Evolutionary conservation across 2,797 vertebrate genomes (phyloP), one percentile per base, ranked within the genome.

Genomic region (Enteromius radiatus): DNA sequence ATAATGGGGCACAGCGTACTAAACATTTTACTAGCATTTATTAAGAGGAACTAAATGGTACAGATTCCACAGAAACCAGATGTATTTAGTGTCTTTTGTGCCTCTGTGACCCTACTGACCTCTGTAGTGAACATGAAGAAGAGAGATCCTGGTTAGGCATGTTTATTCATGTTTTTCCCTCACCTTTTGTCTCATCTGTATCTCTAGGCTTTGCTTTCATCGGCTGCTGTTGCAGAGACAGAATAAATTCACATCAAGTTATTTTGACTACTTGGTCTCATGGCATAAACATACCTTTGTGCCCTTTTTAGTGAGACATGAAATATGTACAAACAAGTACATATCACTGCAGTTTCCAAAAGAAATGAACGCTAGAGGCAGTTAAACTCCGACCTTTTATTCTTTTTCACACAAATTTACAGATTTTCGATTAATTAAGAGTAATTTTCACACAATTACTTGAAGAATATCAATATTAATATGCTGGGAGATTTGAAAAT

Each of bases 131-230:
- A 14, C 38, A 68, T 59, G 21, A 67, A 38, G 45, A 75, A 31
- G 19, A 31, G 11, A 70, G 23, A 28, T 61, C 12, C 54, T 80
- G 31, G 56, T 41, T 28, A 38, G 59, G 3, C 41, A 52, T 75
- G 33, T 67, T 82, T 75, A 74, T 75, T 67, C 71, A 67, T 33
- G 45, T 67, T 23, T 82, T 68, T 52, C 2, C 65, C 2, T 33
- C 36, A 41, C n/a, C 69, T 31, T 41, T 15, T 33, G 69, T 74
- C n/a, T 41, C 33, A 65, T 45, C n/a, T 23, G 11, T 64, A 65
- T 67, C 23, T 82, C 33, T 54, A 41, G 23, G 49, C 45, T 67
- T 82, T 75, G 52, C 26, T 70, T 80, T 78, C 45, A 36, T 47
- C 19, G n/a, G 33, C 54, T 38, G 52, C 31, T 19, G 23, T 59